A percentile compares a stretch with the other conserved stretches of the same genome.
phyloP scores from a whole-genome alignment of 2,888 invertebrate species.

The Agrenia bidenticulata region DNA sequence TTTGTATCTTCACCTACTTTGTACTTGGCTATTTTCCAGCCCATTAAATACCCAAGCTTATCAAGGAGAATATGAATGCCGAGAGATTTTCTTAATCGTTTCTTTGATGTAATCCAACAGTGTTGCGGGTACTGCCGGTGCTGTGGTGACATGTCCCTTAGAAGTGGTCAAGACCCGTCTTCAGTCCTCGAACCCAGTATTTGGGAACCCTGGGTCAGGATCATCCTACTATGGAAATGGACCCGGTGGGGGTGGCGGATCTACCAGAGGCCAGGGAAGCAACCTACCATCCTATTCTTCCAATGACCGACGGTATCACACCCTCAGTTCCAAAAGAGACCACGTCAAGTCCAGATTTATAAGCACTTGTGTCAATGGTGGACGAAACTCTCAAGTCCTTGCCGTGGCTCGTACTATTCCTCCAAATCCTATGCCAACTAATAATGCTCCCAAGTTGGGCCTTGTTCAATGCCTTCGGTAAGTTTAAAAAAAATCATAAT shows the following conservation, averaged over 20 bases:
- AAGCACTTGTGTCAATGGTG: slow-evolving; percentile 64
- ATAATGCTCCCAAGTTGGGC: slow-evolving; percentile 61
- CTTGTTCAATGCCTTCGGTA: slow-evolving; percentile 79
- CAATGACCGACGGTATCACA: slow-evolving; percentile 64
- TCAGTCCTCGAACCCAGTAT: slow-evolving; percentile 82
- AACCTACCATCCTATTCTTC: slow-evolving; percentile 59
- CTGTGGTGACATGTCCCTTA: slow-evolving; percentile 93
- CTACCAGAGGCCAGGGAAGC: slow-evolving; percentile 59
- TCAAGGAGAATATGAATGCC: neutral
- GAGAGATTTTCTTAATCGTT: too few species aligned
- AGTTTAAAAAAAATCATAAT: too few species aligned
- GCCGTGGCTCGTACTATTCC: slow-evolving; percentile 47
- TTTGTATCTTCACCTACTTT: neutral
- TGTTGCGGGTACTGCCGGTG: slow-evolving; percentile 93
- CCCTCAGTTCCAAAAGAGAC: slow-evolving; percentile 20
- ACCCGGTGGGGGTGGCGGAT: slow-evolving; percentile 56
- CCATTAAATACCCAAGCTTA: slow-evolving; percentile 7
- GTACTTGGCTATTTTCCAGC: slow-evolving; percentile 9
- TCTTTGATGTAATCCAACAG: slow-evolving; percentile 60
- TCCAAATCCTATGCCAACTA: slow-evolving; percentile 44
- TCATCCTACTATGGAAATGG: slow-evolving; percentile 32
- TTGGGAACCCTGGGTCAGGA: slow-evolving; percentile 53
- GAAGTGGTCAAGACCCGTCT: slow-evolving; percentile 97
- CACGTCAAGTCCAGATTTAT: slow-evolving; percentile 57
- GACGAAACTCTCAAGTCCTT: slow-evolving; percentile 54